phyloP scores from a whole-genome alignment of 1,140 invertebrate genomes.

The Pseudomyrmex dendroicus region DNA sequence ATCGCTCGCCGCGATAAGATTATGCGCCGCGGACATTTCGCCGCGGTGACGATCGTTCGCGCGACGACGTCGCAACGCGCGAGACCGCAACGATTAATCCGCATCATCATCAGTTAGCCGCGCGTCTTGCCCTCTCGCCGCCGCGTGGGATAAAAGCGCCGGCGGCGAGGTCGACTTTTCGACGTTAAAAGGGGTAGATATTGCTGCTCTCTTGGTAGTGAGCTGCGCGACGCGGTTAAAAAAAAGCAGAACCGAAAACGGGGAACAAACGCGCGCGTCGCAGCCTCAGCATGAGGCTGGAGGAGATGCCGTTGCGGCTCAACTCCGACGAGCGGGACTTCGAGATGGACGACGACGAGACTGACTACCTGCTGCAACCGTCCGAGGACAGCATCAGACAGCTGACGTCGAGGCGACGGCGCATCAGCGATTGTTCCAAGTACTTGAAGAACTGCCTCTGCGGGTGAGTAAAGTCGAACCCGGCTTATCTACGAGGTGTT shows the following conservation, averaged over 20 bases:
- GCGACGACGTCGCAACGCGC: constrained; percentile 16
- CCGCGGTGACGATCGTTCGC: constrained; percentile 18
- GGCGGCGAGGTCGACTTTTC: not conserved
- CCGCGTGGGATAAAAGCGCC: constrained; percentile 1
- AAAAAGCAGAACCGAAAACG: constrained; percentile 27
- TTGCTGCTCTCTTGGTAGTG: too few species aligned
- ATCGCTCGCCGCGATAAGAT: constrained; percentile 30
- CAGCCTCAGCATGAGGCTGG: constrained; percentile 81
- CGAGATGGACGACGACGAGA: constrained; percentile 89
- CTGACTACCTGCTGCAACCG: constrained; percentile 87
- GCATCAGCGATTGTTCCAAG: constrained; percentile 78
- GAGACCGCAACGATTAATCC: constrained; percentile 30
- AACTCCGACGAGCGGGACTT: constrained; percentile 86
- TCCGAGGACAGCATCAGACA: constrained; percentile 80
- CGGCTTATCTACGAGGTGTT: constrained; percentile 2
- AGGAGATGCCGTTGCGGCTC: constrained; percentile 86
- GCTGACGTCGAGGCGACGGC: constrained; percentile 75
- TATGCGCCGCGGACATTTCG: constrained; percentile 41
- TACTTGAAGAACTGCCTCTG: constrained; percentile 83
- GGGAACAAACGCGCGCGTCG: constrained; percentile 34
- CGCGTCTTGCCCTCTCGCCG: constrained; percentile 12
- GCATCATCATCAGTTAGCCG: constrained; percentile 32
- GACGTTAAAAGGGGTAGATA: not conserved
- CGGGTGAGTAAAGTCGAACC: constrained; percentile 80
- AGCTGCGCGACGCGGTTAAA: not conserved